Base-by-base conservation (phyloP, 1,140 invertebrate genomes). In the Chymomyza costata region DNA sequence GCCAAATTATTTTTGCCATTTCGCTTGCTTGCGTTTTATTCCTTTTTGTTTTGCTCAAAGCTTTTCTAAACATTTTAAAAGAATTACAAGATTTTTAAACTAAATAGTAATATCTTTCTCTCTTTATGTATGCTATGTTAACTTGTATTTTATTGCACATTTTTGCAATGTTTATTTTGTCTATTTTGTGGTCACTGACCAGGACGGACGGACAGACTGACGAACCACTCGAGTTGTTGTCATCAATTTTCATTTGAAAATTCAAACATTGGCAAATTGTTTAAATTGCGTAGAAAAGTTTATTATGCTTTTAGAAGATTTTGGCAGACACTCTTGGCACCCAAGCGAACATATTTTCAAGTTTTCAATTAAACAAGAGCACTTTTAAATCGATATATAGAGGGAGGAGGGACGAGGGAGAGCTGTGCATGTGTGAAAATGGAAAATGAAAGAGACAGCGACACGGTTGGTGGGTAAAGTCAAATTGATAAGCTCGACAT, bases 291-390 rank as follows among this genome's bases (percentile, higher is more conserved):
- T n/a, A n/a, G n/a, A n/a, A n/a, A n/a, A n/a, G n/a, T n/a, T n/a
- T n/a, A n/a, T n/a, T n/a, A n/a, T n/a, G n/a, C n/a, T 21, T 19
- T 8, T 37, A n/a, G 18, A 17, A 38, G 19, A 25, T 37, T 15
- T 43, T 28, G 19, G 10, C 49, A 46, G 31, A 37, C 21, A 34
- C 21, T 55, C 16, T 62, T 38, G n/a, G 28, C 28, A 66, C 49
- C 46, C 50, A 21, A 43, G 16, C n/a, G 25, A 43, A 40, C 38
- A 49, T 44, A 55, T 47, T 34, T 53, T 44, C 21, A 57, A 43
- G 54, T 44, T 45, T 62, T 62, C 31, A 57, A 57, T 66, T 57
- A 56, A 56, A 63, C 48, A 68, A 63, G 21, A 50, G 58, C 44
- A n/a, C 41, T 31, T 55, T 39, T 30, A 64, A 65, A 64, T 66